phyloP scores from a whole-genome alignment of 1,140 invertebrate genomes.

The Rhyacophila brunnea region DNA sequence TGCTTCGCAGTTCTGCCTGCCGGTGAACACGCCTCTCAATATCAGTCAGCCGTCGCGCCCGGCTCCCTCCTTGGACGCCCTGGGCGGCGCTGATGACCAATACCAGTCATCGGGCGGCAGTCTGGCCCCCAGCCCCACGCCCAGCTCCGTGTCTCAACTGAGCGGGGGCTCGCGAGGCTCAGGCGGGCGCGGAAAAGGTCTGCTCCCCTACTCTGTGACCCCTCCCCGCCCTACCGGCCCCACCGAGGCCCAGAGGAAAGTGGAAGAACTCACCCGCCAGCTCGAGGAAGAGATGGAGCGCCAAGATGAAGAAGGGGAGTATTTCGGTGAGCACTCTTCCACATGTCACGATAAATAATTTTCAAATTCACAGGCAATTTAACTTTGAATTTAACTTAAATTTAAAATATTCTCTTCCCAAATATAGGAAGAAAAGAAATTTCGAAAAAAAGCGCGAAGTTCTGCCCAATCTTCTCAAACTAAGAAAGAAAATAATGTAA shows the following conservation, averaged over 20 bases:
- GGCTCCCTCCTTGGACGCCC: conserved; percentile 44
- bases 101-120: conserved; percentile 40
- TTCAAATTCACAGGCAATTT: too few relatives aligned
- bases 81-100: conserved; percentile 34
- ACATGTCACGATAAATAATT: too few relatives aligned
- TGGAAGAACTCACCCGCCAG: conserved; percentile 85
- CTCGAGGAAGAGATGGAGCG: conserved; percentile 94
- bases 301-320: conserved; percentile 91
- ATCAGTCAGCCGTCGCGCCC: conserved; percentile 43
- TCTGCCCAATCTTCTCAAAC: too few relatives aligned
- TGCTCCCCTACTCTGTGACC: conserved; percentile 86
- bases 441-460: too few relatives aligned
- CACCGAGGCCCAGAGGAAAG: conserved; percentile 86
- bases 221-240: conserved; percentile 80
- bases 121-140: conserved; percentile 52
- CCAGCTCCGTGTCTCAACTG: conserved; percentile 53
- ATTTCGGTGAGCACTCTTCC: conserved; percentile 73
- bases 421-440: too few relatives aligned
- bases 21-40: conserved; percentile 31
- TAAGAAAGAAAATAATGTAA: too few relatives aligned
- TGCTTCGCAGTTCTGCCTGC: conserved; percentile 37
- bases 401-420: too few relatives aligned
- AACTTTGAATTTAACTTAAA: too few relatives aligned
- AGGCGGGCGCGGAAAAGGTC: conserved; percentile 65
- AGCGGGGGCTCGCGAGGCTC: conserved; percentile 51